Base-by-base conservation (phyloP, 2,113 vertebrate species). In the Eulacestoma nigropectus region DNA sequence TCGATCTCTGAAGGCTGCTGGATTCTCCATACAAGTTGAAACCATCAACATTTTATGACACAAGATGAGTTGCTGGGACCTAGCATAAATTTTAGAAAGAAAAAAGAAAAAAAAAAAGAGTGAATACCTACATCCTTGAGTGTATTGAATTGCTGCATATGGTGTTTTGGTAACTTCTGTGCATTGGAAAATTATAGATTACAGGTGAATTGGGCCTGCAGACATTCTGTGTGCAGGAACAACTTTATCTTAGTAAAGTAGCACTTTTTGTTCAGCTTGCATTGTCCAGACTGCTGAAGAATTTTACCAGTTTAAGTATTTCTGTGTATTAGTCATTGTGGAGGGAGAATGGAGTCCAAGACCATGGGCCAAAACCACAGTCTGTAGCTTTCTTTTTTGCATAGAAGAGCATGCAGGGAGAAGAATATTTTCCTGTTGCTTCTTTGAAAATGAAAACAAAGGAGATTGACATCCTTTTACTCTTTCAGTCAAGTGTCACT, bases 401-500 rank as follows among this genome's bases (percentile, higher is more conserved):
- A 9, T 30, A 42, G 79, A 60, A 83, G 30, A 86, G 11, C 62
- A 15, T 7, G 29, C 19, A 73, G 41, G 41, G 56, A 85, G 62
- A 80, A 80, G 29, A 81, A 7, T 27, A 30, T 73, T 76, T 90
- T 85, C 4, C 4, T 63, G 12, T 90, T 87, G 18, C 14, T 47
- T 32, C 89, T 96, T 93, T 95, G 90, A 86, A 83, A 89, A 53
- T 41, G 32, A 56, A 93, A 94, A 91, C 87, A 95, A 95, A 88
- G 30, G 70, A 90, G 52, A 15, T 41, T 86, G 70, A 50, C 39
- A 46, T 92, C 35, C 41, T 90, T 84, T 93, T 92, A 53, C 79
- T 92, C 69, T 73, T 62, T 91, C 70, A 89, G 79, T 94, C 79
- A 93, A 94, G 79, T 93, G 89, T 96, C 78, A 85, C 85, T 96